These are phyloP conservation scores for Tamandua tetradactyla DNA, from an alignment of 2,797 vertebrate species.

Conservation along the genomic window DNA sequence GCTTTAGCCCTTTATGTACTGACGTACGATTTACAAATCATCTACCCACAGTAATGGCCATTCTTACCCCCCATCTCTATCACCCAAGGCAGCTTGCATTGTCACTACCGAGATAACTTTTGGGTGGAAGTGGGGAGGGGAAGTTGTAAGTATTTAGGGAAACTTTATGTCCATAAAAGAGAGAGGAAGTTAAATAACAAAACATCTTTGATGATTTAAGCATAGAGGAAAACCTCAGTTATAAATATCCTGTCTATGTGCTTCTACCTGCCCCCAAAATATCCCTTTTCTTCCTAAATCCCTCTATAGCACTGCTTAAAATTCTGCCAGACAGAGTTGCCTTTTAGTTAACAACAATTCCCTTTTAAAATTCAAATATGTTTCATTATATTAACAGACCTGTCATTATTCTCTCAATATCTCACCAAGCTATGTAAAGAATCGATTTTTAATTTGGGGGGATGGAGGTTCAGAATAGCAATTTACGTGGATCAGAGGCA, in stretches of 20 bases:
- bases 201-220: constrained; percentile 57
- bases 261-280: background rate
- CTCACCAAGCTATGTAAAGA: background rate
- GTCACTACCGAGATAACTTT: background rate
- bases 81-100: background rate
- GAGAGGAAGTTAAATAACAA: background rate
- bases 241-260: constrained; percentile 53
- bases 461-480: background rate
- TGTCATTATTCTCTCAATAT: background rate
- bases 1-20: background rate
- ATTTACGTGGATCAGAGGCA: background rate
- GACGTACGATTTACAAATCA: constrained; percentile 22
- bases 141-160: constrained; percentile 15
- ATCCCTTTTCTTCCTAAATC: constrained; percentile 37
- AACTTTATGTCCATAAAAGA: constrained; percentile 1
- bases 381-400: background rate
- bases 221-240: background rate
- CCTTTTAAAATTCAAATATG: constrained; percentile 22
- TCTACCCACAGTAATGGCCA: background rate
- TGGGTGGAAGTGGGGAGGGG: background rate
- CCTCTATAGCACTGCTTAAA: background rate
- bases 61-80: background rate
- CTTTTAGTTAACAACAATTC: constrained; percentile 41
- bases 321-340: background rate
- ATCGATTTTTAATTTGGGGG: background rate